Percentiles rank a stretch among this genome's conserved stretches.
phyloP scores from a whole-genome alignment of 2,113 vertebrate genomes.

The Astur gentilis region DNA sequence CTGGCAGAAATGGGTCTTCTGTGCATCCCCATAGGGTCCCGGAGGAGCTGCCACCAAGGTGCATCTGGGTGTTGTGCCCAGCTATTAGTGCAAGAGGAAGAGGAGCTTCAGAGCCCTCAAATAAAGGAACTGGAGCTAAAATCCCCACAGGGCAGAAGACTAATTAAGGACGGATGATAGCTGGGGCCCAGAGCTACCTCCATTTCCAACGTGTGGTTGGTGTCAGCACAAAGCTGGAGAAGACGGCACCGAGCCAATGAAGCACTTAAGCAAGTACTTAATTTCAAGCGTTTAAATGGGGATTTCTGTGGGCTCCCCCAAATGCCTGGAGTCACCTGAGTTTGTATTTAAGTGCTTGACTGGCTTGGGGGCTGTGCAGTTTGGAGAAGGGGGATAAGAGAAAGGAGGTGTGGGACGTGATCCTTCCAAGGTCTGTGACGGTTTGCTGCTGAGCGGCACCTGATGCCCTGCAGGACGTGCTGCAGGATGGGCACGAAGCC shows the following conservation, averaged over 20 bases:
- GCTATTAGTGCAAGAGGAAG: not conserved
- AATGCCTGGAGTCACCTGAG: not conserved
- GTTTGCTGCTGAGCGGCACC: not conserved
- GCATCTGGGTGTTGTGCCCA: not conserved
- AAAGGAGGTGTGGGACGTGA: not conserved
- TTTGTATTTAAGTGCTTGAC: not conserved
- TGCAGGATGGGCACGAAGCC: not conserved
- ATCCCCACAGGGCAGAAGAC: not conserved
- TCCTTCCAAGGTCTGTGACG: rapidly evolving
- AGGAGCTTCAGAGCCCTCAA: not conserved
- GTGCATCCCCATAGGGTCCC: not conserved
- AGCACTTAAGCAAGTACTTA: not conserved
- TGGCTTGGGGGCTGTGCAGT: not conserved
- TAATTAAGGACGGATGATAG: not conserved
- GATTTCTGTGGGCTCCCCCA: not conserved
- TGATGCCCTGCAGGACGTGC: not conserved
- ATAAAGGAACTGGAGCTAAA: not conserved
- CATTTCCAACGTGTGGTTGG: not conserved
- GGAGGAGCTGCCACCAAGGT: not conserved
- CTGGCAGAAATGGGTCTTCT: not conserved
- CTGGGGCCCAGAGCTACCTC: not conserved
- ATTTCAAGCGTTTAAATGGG: not conserved
- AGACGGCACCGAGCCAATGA: not conserved
- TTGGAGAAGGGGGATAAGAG: not conserved
- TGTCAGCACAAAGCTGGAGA: not conserved